phyloP scores from a whole-genome alignment of 2,113 vertebrate genomes.

The Cyprinodon tularosa region DNA sequence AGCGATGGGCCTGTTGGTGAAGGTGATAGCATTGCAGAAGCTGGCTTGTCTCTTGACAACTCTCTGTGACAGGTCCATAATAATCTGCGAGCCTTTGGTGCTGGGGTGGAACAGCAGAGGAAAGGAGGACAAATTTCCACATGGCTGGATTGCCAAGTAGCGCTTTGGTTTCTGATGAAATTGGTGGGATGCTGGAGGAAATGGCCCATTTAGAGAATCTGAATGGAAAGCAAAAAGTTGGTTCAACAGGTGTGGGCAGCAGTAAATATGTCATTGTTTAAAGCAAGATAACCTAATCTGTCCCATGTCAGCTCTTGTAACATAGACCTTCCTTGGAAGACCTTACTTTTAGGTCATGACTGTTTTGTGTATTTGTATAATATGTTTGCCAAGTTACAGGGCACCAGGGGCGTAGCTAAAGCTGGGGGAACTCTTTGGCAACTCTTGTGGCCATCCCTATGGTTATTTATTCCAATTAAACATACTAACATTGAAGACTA shows the following conservation, averaged over 20 bases:
- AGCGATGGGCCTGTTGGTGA: constrained; percentile 92
- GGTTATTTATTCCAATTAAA: too few species aligned
- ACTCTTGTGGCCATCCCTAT: too few species aligned
- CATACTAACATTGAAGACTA: too few species aligned
- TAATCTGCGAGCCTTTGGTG: constrained; percentile 94
- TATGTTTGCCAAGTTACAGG: too few species aligned
- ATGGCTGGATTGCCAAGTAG: constrained; percentile 84
- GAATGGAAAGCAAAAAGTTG: constrained; percentile 35
- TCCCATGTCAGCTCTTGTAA: too few species aligned
- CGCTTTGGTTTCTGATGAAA: constrained; percentile 94
- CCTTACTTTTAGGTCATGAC: too few species aligned
- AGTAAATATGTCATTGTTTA: background rate
- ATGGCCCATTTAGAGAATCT: constrained; percentile 90
- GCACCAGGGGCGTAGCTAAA: too few species aligned
- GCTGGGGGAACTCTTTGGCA: too few species aligned
- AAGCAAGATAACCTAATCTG: constrained; percentile 3
- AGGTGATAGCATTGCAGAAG: constrained; percentile 98
- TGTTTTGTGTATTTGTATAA: too few species aligned
- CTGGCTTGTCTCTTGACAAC: constrained; percentile 93
- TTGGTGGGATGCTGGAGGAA: constrained; percentile 87
- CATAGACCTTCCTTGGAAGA: too few species aligned
- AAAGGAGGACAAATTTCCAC: constrained; percentile 82
- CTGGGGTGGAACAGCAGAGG: constrained; percentile 96
- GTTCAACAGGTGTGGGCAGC: background rate
- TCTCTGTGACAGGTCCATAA: constrained; percentile 94